Percentiles rank a stretch among this genome's conserved stretches.
These are phyloP conservation scores for Himalopsyche phryganea DNA, from an alignment of 1,140 invertebrate species.

Conservation along the genomic window DNA sequence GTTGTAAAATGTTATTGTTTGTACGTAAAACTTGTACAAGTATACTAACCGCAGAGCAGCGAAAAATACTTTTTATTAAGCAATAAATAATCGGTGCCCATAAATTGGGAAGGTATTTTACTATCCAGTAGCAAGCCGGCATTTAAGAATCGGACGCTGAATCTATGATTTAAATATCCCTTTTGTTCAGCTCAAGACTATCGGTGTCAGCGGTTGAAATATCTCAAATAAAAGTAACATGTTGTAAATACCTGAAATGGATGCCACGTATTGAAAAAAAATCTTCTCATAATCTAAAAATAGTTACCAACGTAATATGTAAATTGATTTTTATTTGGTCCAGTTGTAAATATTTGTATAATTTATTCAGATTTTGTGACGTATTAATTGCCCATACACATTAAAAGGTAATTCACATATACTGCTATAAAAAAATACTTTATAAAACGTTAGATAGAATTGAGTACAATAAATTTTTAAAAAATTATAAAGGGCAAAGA, in stretches of 20 bases:
- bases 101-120: slow-evolving; percentile 11
- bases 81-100: slow-evolving; percentile 22
- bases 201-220: slow-evolving; percentile 16
- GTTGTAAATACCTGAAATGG: neutral
- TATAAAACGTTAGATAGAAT: too few relatives aligned
- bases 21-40: slow-evolving; percentile 5
- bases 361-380: too few relatives aligned
- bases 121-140: slow-evolving; percentile 14
- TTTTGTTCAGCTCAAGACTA: slow-evolving; percentile 4
- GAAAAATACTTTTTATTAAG: slow-evolving; percentile 18
- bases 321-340: too few relatives aligned
- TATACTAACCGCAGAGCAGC: neutral
- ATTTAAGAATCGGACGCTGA: slow-evolving; percentile 3
- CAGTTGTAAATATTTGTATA: too few relatives aligned
- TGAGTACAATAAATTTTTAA: too few relatives aligned
- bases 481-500: too few relatives aligned
- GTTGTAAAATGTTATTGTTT: slow-evolving; percentile 6
- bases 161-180: slow-evolving; percentile 15
- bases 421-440: too few relatives aligned
- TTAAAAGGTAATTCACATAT: too few relatives aligned
- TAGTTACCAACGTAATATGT: too few relatives aligned
- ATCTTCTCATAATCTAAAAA: too few relatives aligned
- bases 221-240: slow-evolving; percentile 15
- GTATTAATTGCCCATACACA: too few relatives aligned
- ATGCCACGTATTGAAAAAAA: too few relatives aligned